Conservation (phyloP, 2,797 vertebrate species). For the Todus mexicanus region DNA sequence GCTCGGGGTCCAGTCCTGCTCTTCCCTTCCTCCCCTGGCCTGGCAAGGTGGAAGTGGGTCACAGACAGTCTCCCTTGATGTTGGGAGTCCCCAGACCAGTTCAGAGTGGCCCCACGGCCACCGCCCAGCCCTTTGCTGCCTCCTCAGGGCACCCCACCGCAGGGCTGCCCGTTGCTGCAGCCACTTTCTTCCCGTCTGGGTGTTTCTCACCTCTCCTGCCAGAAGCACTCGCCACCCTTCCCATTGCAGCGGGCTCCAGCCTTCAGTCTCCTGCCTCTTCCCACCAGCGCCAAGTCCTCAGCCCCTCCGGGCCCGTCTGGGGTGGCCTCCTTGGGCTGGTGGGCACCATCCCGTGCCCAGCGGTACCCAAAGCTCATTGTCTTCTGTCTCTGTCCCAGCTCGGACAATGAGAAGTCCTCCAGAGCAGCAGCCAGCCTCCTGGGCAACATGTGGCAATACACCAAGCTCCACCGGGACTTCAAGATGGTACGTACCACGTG, state of each 20-base stretch:
- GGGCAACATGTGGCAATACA: conserved; percentile 95
- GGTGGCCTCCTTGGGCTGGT: background rate
- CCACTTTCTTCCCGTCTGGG: background rate
- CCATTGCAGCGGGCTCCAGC: background rate
- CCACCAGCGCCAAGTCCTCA: fast-evolving
- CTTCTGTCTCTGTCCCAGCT: conserved; percentile 55
- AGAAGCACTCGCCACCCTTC: background rate
- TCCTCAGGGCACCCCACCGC: background rate
- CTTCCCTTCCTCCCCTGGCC: background rate
- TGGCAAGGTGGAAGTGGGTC: background rate
- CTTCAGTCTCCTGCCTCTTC: background rate
- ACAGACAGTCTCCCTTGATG: background rate
- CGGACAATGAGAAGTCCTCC: conserved; percentile 75
- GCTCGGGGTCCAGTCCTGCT: background rate
- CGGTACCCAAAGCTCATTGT: background rate
- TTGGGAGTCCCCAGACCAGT: background rate
- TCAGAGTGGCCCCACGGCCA: background rate
- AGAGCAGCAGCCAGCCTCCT: conserved; percentile 88
- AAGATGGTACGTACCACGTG: conserved; percentile 74
- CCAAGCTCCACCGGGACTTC: conserved; percentile 88
- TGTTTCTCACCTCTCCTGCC: background rate
- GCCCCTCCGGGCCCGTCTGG: fast-evolving
- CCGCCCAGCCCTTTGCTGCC: background rate
- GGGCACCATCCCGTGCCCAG: background rate
- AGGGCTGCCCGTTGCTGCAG: fast-evolving